Evolutionary conservation across 2,797 vertebrate species (phyloP), one percentile per base, ranked within the genome.

Genomic region (Anabacerthia variegaticeps): DNA sequence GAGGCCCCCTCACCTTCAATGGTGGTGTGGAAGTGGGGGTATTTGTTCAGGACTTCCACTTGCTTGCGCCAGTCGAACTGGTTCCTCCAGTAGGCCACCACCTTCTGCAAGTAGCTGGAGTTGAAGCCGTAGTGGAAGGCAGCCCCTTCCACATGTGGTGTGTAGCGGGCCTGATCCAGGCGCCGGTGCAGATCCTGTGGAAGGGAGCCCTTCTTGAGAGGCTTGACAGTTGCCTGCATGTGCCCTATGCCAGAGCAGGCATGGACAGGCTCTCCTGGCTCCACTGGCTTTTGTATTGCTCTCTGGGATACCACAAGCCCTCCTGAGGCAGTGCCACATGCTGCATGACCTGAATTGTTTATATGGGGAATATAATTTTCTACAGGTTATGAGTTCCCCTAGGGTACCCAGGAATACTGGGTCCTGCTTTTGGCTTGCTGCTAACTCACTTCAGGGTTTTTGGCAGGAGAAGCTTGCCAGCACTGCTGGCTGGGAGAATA

Each of bases 61-160:
- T 99, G 99, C 88, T 98, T 98, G 65, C 72, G 97, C 99, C 99
- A 99, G 96, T 99, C 98, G 73, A 98, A 99, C 79, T 98, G 68
- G 17, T 99, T 96, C 95, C 98, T 98, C 99, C 99, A 99, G 62
- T 99, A 99, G 67, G 98, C 97, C 89, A 98, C 96, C 77, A 99
- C 98, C 88, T 91, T 98, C 96, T 22, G 97, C n/a, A 99, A 98
- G 89, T 98, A 97, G 68, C 58, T 94, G n/a, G 98, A 98, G 81
- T 98, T 99, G 94, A 99, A 98, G 54, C 99, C 99, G 1, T 99
- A 99, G 20, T 99, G 97, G 94, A 99, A 99, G 63, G 96, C 68
- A 0, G 97, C 89, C 28, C 98, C 98, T 74, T 99, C 98, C 74
- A 99, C 93, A 0, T 98, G 97, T 0, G 98, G 97, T 1, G 98